phyloP scores from a whole-genome alignment of 2,113 vertebrate species.

The Corythornis madagascariensis region DNA sequence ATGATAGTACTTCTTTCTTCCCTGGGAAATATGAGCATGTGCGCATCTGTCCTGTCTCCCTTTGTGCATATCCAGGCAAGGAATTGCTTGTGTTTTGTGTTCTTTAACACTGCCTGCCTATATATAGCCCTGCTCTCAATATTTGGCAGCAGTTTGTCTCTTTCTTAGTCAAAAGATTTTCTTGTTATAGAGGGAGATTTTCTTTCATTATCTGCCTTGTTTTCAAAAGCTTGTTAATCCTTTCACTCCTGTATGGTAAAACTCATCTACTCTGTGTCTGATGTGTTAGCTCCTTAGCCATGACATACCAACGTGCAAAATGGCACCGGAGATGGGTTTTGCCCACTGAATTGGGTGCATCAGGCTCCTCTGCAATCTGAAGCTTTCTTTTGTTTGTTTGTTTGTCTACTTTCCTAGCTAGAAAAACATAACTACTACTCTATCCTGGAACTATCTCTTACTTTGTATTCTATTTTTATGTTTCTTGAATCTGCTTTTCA shows the following conservation, averaged over 20 bases:
- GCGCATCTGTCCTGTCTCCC: slow-evolving; percentile 10
- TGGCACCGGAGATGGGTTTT: background rate
- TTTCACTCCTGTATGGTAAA: background rate
- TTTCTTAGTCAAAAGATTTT: slow-evolving; percentile 1
- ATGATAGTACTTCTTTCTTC: slow-evolving; percentile 4
- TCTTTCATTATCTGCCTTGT: slow-evolving; percentile 7
- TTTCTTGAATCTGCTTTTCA: background rate
- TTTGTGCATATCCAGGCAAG: slow-evolving; percentile 54
- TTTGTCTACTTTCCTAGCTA: background rate
- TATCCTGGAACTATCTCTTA: background rate
- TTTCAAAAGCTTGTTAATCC: slow-evolving; percentile 22
- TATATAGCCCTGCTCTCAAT: background rate
- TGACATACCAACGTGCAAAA: background rate
- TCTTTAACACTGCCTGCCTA: slow-evolving; percentile 10
- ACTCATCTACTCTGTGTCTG: background rate
- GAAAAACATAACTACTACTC: background rate
- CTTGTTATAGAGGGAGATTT: background rate
- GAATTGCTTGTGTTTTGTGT: slow-evolving; percentile 10
- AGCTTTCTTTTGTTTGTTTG: background rate
- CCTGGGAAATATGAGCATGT: background rate
- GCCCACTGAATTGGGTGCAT: background rate
- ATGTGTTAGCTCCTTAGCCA: background rate
- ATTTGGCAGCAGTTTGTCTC: background rate
- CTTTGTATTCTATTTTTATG: background rate
- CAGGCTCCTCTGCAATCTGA: background rate